Base-by-base conservation (phyloP, 1,140 invertebrate genomes). In the Prorops nasuta region DNA sequence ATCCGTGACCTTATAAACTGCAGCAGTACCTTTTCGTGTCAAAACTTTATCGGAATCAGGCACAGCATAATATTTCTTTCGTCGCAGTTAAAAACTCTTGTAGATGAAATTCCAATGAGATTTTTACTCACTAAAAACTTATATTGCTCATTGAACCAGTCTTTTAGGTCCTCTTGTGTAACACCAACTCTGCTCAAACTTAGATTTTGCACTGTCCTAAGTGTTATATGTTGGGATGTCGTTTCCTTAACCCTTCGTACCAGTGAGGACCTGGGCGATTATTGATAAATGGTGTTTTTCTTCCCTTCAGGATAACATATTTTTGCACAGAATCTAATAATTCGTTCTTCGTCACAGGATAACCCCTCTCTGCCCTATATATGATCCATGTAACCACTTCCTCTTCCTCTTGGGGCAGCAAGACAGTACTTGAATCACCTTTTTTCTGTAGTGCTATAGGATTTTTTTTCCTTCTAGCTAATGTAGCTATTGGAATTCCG, bases 31-130 rank as follows among this genome's bases (percentile, higher is more conserved):
- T 58, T 64, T 66, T 38, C 36, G 31, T 22, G 38, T 55, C 20
- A 72, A 50, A n/a, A 68, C 59, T 21, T 46, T 37, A 10, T 54
- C 58, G 21, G 34, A 63, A 50, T 60, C 57, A 34, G 66, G 63
- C 66, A 67, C 8, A 69, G 28, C 7, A 54, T 35, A 45, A 73
- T 64, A 46, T 48, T 51, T 20, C 60, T 63, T 56, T 73, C 69
- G 39, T 71, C 65, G 7, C 56, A 58, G 51, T 72, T 72, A 37
- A 61, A 67, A 32, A 71, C 50, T 37, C 56, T 45, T 2, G 31
- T 24, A 16, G 56, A 58, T 50, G 58, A 21, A 16, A 59, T 51
- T 15, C 58, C 41, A n/a, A 31, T 34, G 31, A 39, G 50, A 17
- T 49, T 34, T 22, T 64, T 49, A 17, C 49, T 31, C 15, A 40